These are phyloP conservation scores for Incurvaria masculella DNA, from an alignment of 2,888 invertebrate species.

Conservation along the genomic window DNA sequence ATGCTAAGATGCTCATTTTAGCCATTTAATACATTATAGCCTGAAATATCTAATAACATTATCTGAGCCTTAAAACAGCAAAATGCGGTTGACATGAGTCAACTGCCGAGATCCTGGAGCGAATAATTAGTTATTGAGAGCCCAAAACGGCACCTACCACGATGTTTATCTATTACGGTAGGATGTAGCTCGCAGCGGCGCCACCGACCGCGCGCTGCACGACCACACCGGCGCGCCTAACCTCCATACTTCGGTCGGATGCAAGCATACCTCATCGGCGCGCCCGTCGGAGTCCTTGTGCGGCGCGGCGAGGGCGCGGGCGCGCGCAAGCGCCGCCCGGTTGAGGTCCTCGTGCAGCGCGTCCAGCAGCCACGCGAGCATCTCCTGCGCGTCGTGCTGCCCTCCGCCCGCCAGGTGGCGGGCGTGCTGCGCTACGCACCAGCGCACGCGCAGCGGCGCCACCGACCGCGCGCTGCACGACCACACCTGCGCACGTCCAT, in stretches of 20 bases:
- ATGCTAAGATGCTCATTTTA: no score
- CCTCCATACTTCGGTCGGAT: no score
- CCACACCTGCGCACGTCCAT: slow-evolving; percentile 59
- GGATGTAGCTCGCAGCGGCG: slow-evolving; percentile 88
- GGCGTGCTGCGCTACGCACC: slow-evolving; percentile 84
- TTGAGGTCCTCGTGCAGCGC: slow-evolving; percentile 91
- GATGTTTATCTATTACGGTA: no score
- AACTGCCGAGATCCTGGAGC: no score
- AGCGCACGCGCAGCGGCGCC: slow-evolving; percentile 81
- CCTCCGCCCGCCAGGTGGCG: slow-evolving; percentile 85
- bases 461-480: slow-evolving; percentile 78
- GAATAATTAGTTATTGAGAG: no score
- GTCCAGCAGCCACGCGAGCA: slow-evolving; percentile 88
- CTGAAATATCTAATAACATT: no score
- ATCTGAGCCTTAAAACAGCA: no score
- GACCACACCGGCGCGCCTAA: slow-evolving; percentile 81
- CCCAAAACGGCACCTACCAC: no score
- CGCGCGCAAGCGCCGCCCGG: slow-evolving; percentile 55
- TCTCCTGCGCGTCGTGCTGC: slow-evolving; percentile 93
- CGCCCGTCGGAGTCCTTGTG: slow-evolving; percentile 73
- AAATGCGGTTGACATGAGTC: no score
- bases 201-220: slow-evolving; percentile 76
- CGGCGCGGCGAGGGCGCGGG: slow-evolving; percentile 47
- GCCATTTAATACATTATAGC: no score
- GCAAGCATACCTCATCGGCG: slow-evolving; percentile 69